Evolutionary conservation across 92 coral and sea anemone genomes (phyloP), one percentile per base, ranked within the genome.

Genomic region (Zoanthus solanderi): DNA sequence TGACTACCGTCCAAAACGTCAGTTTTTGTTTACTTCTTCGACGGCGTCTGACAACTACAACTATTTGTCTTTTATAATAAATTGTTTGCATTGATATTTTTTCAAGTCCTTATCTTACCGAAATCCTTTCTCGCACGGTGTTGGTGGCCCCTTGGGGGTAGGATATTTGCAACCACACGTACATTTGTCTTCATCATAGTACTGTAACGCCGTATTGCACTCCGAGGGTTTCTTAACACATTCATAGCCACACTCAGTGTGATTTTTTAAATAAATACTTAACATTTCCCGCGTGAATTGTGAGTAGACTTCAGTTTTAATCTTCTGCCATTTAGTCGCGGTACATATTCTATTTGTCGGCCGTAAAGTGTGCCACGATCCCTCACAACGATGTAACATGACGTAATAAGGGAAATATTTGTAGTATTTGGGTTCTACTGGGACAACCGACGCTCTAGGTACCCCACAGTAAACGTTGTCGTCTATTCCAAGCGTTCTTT

Each of bases 321-420:
- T 88, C 28, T 94, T 88, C 37, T 78, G 57, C 34, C 56, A 60
- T 14, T 58, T 89, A 3, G 74, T 57, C 11, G 89, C 79, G 9
- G 56, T 53, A 47, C 96, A 94, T 3, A 23, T 47, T 76, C 46
- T 83, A 42, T 14, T 63, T 6, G 50, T 71, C 0, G 96, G 96
- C 46, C 72, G 61, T 30, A 18, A 52, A 16, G 29, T 30, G 11
- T 4, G 12, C 72, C 88, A 87, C 12, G 94, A 86, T 1, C 96
- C 96, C 28, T 75, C 92, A 66, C 96, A 93, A 11, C 92, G 92
- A 47, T 93, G 71, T 0, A 92, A 85, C 11, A 77, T 81, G 47
- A 90, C 89, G 83, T 66, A 91, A 65, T 72, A 91, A 14, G 96
- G 96, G 11, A 88, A 89, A 16, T 67, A 65, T 0, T 53, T 56